phyloP scores from a whole-genome alignment of 2,113 vertebrate species.

The Phasianus colchicus region DNA sequence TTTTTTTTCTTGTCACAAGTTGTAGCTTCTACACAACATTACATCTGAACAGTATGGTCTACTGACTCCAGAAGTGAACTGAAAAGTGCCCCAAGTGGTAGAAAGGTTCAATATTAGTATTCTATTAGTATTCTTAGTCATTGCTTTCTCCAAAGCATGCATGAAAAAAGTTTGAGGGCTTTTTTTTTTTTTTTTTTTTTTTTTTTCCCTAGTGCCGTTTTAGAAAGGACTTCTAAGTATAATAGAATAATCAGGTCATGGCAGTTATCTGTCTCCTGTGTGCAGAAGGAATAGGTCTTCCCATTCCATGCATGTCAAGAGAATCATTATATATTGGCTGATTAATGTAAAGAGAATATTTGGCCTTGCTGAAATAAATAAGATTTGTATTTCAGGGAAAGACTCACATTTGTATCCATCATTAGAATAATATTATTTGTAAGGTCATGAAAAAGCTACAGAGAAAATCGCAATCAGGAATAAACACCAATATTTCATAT shows the following conservation, averaged over 20 bases:
- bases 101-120: background rate
- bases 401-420: background rate
- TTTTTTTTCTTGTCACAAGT: background rate
- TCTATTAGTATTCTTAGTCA: background rate
- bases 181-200: background rate
- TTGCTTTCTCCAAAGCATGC: background rate
- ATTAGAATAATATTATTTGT: background rate
- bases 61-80: background rate
- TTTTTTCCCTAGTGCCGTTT: background rate
- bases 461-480: background rate
- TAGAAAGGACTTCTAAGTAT: constrained; percentile 14
- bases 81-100: background rate
- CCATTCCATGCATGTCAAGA: background rate
- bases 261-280: background rate
- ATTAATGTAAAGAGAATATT: constrained; percentile 22
- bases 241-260: constrained; percentile 44
- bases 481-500: background rate
- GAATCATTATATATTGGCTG: background rate
- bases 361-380: constrained; percentile 35
- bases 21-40: background rate
- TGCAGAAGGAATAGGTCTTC: constrained; percentile 10
- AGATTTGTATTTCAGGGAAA: background rate
- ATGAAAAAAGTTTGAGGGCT: background rate
- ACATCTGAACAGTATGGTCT: background rate
- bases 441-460: background rate